A percentile compares a stretch with the other conserved stretches of the same genome.
These are phyloP conservation scores for Sebastes variabilis DNA, from an alignment of 2,797 vertebrate genomes.

Conservation along the genomic window DNA sequence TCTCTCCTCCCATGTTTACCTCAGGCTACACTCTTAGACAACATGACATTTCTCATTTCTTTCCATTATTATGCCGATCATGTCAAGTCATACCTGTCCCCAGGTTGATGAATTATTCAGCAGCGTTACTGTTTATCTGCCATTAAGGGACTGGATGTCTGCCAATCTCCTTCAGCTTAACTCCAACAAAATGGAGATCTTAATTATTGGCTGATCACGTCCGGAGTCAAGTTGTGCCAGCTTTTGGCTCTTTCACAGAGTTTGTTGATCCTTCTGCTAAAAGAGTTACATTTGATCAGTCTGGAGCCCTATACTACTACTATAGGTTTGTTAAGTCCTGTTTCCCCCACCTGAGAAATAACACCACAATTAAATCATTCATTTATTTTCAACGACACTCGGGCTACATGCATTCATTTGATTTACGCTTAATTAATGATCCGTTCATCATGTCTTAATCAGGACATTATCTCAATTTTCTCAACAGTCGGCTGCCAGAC, in stretches of 20 bases:
- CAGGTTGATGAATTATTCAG: conserved; percentile 27
- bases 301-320: not conserved
- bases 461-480: not conserved
- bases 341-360: conserved; percentile 8
- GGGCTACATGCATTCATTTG: not conserved
- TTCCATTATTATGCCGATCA: not conserved
- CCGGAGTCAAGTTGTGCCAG: conserved; percentile 1
- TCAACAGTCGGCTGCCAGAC: not conserved
- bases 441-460: not conserved
- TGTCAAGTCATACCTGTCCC: conserved; percentile 14
- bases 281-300: not conserved
- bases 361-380: not conserved
- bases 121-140: conserved; percentile 31
- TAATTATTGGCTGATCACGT: conserved; percentile 20
- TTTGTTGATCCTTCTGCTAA: not conserved
- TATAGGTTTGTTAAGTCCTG: not conserved
- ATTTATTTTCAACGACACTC: not conserved
- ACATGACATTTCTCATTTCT: not conserved
- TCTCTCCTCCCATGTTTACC: not conserved
- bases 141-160: conserved; percentile 36
- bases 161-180: conserved; percentile 35
- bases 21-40: not conserved
- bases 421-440: conserved; percentile 7
- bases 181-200: conserved; percentile 16
- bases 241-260: conserved; percentile 22